A percentile compares a stretch with the other conserved stretches of the same genome.
Conservation (phyloP, 37 sponge, comb jelly and placozoan genomes). For the Hexactinellida sp. region DNA sequence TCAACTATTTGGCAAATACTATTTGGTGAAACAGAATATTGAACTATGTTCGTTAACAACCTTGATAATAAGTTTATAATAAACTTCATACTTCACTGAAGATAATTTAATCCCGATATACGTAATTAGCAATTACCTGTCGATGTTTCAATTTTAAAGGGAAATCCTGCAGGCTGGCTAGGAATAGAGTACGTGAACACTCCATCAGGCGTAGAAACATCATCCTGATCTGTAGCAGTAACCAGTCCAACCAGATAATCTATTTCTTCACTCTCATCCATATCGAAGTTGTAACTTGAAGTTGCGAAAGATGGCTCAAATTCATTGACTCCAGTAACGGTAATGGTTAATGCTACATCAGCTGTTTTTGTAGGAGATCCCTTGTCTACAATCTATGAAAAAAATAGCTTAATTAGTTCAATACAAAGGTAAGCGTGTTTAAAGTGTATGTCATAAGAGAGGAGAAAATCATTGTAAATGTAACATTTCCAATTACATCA, state of each 20-base stretch:
- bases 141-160: background rate
- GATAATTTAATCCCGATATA: no score
- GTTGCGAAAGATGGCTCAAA: background rate
- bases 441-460: no score
- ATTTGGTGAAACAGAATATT: no score
- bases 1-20: no score
- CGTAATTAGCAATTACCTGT: background rate
- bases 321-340: background rate
- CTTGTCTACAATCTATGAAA: background rate
- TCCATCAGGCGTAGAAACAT: slow-evolving; percentile 1
- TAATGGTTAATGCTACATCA: background rate
- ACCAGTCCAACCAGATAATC: background rate
- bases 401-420: background rate
- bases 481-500: no score
- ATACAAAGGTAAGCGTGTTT: no score
- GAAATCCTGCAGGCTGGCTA: background rate
- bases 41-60: no score
- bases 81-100: no score
- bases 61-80: no score
- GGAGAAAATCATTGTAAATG: no score
- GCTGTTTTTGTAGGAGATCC: background rate
- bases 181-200: background rate
- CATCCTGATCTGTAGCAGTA: slow-evolving; percentile 1
- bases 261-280: slow-evolving; percentile 13
- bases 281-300: background rate